A percentile compares a stretch with the other conserved stretches of the same genome.
Evolutionary conservation across 1,140 invertebrate species (phyloP).

Genomic region (Drosophila asahinai): DNA sequence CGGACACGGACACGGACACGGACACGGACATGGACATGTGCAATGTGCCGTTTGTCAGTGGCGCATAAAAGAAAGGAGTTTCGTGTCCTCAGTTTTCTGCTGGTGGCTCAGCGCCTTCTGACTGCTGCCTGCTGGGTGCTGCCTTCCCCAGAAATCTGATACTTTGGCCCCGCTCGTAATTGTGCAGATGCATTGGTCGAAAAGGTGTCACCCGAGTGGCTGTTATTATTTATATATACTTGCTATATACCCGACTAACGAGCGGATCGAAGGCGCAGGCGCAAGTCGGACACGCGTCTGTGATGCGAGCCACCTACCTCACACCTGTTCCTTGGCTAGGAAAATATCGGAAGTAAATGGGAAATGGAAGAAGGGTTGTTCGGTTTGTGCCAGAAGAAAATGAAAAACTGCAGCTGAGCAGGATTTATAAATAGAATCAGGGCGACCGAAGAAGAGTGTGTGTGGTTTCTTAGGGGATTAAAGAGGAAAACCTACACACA

Average conservation of each 20-base stretch:
- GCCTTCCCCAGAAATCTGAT: constrained; percentile 78
- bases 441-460: not conserved
- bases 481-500: not conserved
- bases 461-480: constrained; percentile 8
- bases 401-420: constrained; percentile 10
- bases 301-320: constrained; percentile 59
- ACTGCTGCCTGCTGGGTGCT: constrained; percentile 1
- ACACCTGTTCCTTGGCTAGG: constrained; percentile 43
- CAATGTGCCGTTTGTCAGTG: constrained; percentile 82
- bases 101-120: constrained; percentile 42
- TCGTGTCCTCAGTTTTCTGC: constrained; percentile 57
- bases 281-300: constrained; percentile 75
- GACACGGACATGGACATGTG: constrained; percentile 70
- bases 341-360: constrained; percentile 40
- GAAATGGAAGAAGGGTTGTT: constrained; percentile 24
- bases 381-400: no score
- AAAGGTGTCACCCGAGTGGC: constrained; percentile 78
- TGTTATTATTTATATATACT: constrained; percentile 40
- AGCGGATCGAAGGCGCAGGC: constrained; percentile 49
- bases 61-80: constrained; percentile 83
- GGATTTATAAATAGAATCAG: constrained; percentile 21
- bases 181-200: constrained; percentile 77
- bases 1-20: constrained; percentile 21
- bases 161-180: constrained; percentile 71
- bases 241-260: constrained; percentile 54